A percentile compares a stretch with the other conserved stretches of the same genome.
phyloP scores from a whole-genome alignment of 64 coral and sea anemone species.

The Dendronephthya gigantea region DNA sequence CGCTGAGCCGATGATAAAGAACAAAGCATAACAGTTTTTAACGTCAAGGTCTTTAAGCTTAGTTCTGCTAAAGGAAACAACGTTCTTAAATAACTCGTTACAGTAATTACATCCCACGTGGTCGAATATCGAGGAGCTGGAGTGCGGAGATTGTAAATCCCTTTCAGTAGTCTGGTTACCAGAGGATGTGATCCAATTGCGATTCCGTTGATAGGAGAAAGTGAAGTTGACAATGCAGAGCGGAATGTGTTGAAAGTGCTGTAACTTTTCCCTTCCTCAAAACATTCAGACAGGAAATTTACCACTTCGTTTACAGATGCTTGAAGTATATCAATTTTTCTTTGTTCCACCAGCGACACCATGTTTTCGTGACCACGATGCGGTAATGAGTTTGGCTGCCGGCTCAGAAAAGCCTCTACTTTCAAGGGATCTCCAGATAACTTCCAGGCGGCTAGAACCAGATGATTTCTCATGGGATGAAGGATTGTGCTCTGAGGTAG shows the following conservation, averaged over 20 bases:
- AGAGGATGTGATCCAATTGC: too few relatives aligned
- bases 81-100: constrained; percentile 52
- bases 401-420: too few relatives aligned
- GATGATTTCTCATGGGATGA: too few relatives aligned
- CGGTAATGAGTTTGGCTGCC: too few relatives aligned
- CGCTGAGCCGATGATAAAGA: constrained; percentile 59
- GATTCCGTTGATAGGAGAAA: constrained; percentile 41
- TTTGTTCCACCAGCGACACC: constrained; percentile 47
- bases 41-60: constrained; percentile 45
- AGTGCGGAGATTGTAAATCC: constrained; percentile 28
- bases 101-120: constrained; percentile 51
- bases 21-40: constrained; percentile 85
- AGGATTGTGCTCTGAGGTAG: too few relatives aligned
- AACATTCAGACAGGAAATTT: constrained; percentile 41
- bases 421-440: too few relatives aligned
- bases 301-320: constrained; percentile 40
- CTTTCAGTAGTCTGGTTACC: constrained; percentile 48
- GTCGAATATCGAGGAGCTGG: constrained; percentile 39
- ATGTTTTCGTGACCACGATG: constrained; percentile 52
- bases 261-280: constrained; percentile 42
- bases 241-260: constrained; percentile 47
- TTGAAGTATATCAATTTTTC: too few relatives aligned
- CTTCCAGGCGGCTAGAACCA: too few relatives aligned
- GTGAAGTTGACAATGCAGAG: constrained; percentile 41
- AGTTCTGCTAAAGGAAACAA: constrained; percentile 53